Percentiles rank a stretch among this genome's conserved stretches.
Evolutionary conservation across 2,888 invertebrate genomes (phyloP).

Genomic region (Synergus gifuensis): DNA sequence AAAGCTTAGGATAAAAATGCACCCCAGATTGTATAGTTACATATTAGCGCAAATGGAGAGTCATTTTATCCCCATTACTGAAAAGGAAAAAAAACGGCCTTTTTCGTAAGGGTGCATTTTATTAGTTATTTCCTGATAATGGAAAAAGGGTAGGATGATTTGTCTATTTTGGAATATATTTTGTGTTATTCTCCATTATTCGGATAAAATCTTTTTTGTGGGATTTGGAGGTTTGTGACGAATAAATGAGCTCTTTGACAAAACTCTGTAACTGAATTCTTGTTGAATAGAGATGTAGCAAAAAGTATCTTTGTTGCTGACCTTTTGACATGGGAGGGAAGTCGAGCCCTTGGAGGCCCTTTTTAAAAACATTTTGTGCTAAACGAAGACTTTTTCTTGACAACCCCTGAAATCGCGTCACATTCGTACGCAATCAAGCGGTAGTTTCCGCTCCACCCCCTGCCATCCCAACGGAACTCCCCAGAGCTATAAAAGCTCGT

Average conservation of each 20-base stretch:
- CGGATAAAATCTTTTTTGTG: too few relatives aligned
- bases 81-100: not conserved
- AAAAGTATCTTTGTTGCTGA: not conserved
- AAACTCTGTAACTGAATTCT: too few relatives aligned
- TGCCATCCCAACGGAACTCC: constrained; percentile 37
- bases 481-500: constrained; percentile 32
- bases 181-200: not conserved
- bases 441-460: constrained; percentile 55
- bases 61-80: constrained; percentile 9
- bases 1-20: not conserved
- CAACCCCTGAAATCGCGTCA: constrained; percentile 64
- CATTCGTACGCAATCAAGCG: constrained; percentile 69
- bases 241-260: too few relatives aligned
- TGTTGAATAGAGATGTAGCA: not conserved
- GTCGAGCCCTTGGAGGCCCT: not conserved
- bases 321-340: not conserved
- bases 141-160: constrained; percentile 7
- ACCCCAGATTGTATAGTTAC: not conserved
- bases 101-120: constrained; percentile 27
- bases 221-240: too few relatives aligned
- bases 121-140: not conserved
- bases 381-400: constrained; percentile 40
- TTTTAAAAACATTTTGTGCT: constrained; percentile 16
- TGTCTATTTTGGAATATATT: not conserved
- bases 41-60: constrained; percentile 1